Percentiles rank a stretch among this genome's conserved stretches.
Evolutionary conservation across 2,888 invertebrate genomes (phyloP).

Genomic region (Xanthorhoe designata): DNA sequence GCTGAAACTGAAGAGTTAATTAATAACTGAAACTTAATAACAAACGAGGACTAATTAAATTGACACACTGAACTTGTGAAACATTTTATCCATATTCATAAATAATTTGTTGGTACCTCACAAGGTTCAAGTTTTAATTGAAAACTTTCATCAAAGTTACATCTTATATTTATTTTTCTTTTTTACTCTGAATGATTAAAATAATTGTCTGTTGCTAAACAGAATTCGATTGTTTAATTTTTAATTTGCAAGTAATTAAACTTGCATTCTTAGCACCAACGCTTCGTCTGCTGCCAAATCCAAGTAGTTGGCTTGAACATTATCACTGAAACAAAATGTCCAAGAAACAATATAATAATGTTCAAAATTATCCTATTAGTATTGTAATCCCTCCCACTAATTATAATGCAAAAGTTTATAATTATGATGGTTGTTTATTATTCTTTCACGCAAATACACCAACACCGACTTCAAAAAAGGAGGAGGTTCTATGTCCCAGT

Average conservation of each 20-base stretch:
- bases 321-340: constrained; percentile 67
- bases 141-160: not conserved
- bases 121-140: not conserved
- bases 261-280: constrained; percentile 76
- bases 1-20: not conserved
- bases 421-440: too few species aligned
- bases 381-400: too few species aligned
- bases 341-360: too few species aligned
- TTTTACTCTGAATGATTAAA: not conserved
- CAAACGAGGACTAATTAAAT: not conserved
- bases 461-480: too few species aligned
- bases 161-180: not conserved
- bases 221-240: not conserved
- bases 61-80: not conserved
- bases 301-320: constrained; percentile 66
- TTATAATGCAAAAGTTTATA: too few species aligned
- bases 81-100: constrained; percentile 3
- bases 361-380: too few species aligned
- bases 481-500: too few species aligned
- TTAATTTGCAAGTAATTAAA: constrained; percentile 42
- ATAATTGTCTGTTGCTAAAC: not conserved
- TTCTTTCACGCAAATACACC: too few species aligned
- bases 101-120: not conserved
- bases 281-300: constrained; percentile 76
- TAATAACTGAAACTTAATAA: not conserved